phyloP scores from a whole-genome alignment of 2,113 vertebrate species.

The Channa argus region DNA sequence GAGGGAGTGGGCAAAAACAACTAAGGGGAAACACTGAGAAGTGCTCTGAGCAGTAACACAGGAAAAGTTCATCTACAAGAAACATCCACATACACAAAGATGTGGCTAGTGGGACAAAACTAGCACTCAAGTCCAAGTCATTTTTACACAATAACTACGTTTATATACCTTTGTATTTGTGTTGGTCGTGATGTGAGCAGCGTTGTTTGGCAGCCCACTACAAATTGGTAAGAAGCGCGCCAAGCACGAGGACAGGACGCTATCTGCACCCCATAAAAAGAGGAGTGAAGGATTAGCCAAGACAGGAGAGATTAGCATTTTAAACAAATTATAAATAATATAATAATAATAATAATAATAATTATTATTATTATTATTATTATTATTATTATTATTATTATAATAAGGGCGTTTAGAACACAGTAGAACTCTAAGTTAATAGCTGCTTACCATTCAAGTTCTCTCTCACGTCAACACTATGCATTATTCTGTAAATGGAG shows the following conservation, averaged over 20 bases:
- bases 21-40: not conserved
- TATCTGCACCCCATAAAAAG: not conserved
- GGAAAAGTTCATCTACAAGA: slow-evolving; percentile 22
- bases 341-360: not conserved
- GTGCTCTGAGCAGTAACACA: slow-evolving; percentile 4
- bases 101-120: slow-evolving; percentile 10
- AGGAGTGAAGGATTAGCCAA: not conserved
- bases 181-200: slow-evolving; percentile 53
- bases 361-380: too few relatives aligned
- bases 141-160: slow-evolving; percentile 46
- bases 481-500: slow-evolving; percentile 46
- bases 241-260: slow-evolving; percentile 26
- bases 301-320: too few relatives aligned
- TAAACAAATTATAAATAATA: not conserved
- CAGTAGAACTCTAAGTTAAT: slow-evolving; percentile 1
- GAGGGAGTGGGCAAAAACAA: not conserved
- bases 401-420: not conserved
- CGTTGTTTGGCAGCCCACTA: slow-evolving; percentile 39
- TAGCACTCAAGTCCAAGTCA: not conserved
- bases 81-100: slow-evolving; percentile 16
- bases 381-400: too few relatives aligned
- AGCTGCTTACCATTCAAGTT: slow-evolving; percentile 7
- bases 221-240: slow-evolving; percentile 33
- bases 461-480: slow-evolving; percentile 56
- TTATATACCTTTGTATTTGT: slow-evolving; percentile 41